Conservation (phyloP, 2,888 invertebrate species). For the Sicus ferrugineus region DNA sequence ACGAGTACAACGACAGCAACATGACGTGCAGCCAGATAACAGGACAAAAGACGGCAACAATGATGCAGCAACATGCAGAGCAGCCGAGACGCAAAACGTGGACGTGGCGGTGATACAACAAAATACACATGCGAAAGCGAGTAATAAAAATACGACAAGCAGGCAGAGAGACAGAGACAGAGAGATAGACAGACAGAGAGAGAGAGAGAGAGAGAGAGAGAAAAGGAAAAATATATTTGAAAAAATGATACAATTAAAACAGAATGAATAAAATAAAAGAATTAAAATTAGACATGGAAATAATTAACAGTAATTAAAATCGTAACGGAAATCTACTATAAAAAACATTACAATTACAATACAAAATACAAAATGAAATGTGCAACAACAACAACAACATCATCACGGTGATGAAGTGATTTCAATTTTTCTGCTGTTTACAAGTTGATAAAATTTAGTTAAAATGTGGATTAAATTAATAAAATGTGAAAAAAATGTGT, state of each 20-base stretch:
- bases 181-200: no score
- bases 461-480: no score
- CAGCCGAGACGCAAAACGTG: not conserved
- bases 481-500: not conserved
- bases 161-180: slow-evolving; percentile 3
- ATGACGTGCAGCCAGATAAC: slow-evolving; percentile 35
- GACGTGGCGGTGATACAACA: not conserved
- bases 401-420: not conserved
- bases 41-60: slow-evolving; percentile 31
- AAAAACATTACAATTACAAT: not conserved
- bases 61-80: slow-evolving; percentile 16
- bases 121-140: slow-evolving; percentile 30
- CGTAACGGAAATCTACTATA: not conserved
- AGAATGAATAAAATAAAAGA: not conserved
- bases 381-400: not conserved
- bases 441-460: no score
- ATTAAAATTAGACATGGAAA: not conserved
- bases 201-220: slow-evolving; percentile 4
- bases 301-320: slow-evolving; percentile 6
- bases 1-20: slow-evolving; percentile 22
- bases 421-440: not conserved
- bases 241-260: not conserved
- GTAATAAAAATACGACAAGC: slow-evolving; percentile 37
- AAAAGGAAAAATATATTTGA: not conserved
- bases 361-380: not conserved